phyloP scores from a whole-genome alignment of 2,888 invertebrate genomes.

The Drosophila bunnanda region DNA sequence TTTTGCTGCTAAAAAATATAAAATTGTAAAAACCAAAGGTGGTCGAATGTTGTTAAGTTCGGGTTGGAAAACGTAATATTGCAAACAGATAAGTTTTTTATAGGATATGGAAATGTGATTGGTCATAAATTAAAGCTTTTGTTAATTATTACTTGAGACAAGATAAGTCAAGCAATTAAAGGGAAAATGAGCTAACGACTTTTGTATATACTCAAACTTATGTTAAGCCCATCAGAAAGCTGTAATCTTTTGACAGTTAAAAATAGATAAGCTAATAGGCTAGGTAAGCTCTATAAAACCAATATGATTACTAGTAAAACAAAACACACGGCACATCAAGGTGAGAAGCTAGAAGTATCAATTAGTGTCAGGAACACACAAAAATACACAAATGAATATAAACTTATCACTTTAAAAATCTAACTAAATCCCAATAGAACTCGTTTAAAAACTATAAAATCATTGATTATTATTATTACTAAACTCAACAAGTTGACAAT shows the following conservation, averaged over 20 bases:
- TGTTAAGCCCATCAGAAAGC: too few relatives aligned
- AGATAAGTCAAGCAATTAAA: background rate
- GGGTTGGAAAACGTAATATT: background rate
- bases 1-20: conserved; percentile 58
- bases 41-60: background rate
- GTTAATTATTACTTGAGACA: background rate
- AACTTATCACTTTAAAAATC: background rate
- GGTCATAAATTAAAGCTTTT: background rate
- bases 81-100: background rate
- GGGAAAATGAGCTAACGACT: background rate
- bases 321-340: background rate
- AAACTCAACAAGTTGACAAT: conserved; percentile 8
- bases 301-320: background rate
- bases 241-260: background rate
- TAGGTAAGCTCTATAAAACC: background rate
- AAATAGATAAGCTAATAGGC: background rate
- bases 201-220: background rate
- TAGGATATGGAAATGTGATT: background rate
- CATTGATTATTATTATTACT: conserved; percentile 19
- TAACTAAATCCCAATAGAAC: background rate
- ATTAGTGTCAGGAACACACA: background rate
- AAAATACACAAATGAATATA: background rate
- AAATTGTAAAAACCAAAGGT: conserved; percentile 49
- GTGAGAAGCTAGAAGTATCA: background rate
- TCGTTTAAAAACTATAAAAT: conserved; percentile 8